Evolutionary conservation across 2,888 invertebrate species (phyloP).

Genomic region (Syrista parreyssii): DNA sequence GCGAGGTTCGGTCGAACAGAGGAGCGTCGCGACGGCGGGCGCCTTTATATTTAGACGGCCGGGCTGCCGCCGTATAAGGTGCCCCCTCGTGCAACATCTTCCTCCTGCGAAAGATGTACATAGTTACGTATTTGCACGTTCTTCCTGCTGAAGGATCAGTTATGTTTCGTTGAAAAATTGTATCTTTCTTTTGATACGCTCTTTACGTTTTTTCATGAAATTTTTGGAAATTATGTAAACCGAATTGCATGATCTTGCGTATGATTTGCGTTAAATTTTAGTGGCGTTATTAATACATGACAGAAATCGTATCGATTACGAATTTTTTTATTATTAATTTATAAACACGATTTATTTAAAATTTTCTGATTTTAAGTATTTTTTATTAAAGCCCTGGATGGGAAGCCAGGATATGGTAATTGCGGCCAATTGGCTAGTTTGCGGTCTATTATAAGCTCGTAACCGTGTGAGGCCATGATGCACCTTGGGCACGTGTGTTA

Average conservation of each 20-base stretch:
- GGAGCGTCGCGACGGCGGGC: slow-evolving; percentile 52
- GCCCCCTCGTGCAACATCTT: slow-evolving; percentile 48
- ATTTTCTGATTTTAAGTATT: not conserved
- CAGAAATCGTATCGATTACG: not conserved
- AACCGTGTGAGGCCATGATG: slow-evolving; percentile 39
- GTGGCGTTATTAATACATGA: not conserved
- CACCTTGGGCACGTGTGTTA: slow-evolving; percentile 31
- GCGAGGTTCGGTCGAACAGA: slow-evolving; percentile 45
- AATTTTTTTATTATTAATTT: not conserved
- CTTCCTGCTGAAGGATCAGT: not conserved
- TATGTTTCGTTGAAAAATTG: not conserved
- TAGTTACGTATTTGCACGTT: slow-evolving; percentile 21
- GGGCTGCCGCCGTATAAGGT: slow-evolving; percentile 65
- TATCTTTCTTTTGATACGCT: not conserved
- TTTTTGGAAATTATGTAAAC: not conserved
- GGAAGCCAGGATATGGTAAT: not conserved
- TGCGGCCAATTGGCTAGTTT: slow-evolving; percentile 37
- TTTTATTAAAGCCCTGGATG: not conserved
- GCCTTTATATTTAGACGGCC: slow-evolving; percentile 66
- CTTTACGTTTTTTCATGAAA: not conserved
- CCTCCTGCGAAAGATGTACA: slow-evolving; percentile 30
- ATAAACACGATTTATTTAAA: not conserved
- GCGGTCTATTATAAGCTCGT: slow-evolving; percentile 47
- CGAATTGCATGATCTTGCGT: not conserved
- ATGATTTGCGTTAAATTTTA: not conserved